Evolutionary conservation across 2,113 vertebrate genomes (phyloP).

Genomic region (Notarius quadriscutis): DNA sequence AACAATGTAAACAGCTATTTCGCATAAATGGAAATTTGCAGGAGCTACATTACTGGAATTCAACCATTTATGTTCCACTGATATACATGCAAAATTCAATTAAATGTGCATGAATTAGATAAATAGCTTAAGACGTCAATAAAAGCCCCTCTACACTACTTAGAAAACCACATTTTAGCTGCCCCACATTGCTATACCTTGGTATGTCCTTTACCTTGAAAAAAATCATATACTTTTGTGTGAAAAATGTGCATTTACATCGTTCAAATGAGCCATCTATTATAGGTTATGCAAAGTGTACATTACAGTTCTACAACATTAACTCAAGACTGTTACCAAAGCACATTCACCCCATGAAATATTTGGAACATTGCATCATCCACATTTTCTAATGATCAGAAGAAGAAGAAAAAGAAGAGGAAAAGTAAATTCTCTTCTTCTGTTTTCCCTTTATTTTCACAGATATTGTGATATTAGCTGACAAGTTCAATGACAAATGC

Average conservation of each 20-base stretch:
- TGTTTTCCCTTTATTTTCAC: background rate
- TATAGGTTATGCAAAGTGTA: background rate
- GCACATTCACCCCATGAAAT: background rate
- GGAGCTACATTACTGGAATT: background rate
- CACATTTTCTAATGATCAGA: background rate
- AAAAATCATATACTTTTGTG: background rate
- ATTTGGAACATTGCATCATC: background rate
- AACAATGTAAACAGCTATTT: slow-evolving; percentile 1
- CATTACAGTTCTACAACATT: background rate
- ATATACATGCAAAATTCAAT: background rate
- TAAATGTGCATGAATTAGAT: background rate
- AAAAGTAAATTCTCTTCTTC: background rate
- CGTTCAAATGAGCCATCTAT: too few species aligned
- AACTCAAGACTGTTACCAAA: background rate
- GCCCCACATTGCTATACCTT: too few species aligned
- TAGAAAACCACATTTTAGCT: background rate
- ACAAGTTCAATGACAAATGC: background rate
- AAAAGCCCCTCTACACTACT: background rate
- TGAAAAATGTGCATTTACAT: background rate
- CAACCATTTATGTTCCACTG: background rate
- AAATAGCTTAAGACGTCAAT: background rate
- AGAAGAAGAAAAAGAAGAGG: background rate
- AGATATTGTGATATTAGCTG: background rate
- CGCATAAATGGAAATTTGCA: background rate
- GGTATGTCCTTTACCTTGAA: background rate